These are phyloP conservation scores for Nebria ingens DNA, from an alignment of 1,140 invertebrate species.

Conservation along the genomic window DNA sequence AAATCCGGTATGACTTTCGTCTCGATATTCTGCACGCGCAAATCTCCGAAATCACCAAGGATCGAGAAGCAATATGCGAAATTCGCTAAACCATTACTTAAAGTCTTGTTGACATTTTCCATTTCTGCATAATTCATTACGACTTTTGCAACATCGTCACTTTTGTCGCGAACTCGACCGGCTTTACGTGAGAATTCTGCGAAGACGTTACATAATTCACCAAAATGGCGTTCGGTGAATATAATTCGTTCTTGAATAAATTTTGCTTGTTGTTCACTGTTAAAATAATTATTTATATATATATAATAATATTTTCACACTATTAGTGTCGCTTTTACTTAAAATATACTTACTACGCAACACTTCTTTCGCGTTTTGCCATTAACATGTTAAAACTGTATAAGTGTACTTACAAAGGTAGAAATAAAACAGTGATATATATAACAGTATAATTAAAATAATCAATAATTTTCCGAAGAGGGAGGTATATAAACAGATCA, in stretches of 20 bases:
- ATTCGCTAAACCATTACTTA: conserved; percentile 48
- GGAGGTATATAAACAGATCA: background rate
- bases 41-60: conserved; percentile 59
- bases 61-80: conserved; percentile 53
- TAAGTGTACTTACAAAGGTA: background rate
- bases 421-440: background rate
- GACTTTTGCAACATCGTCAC: conserved; percentile 56
- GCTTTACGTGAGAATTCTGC: conserved; percentile 55
- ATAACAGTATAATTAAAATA: background rate
- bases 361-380: background rate
- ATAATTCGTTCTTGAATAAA: conserved; percentile 62
- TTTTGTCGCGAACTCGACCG: conserved; percentile 56
- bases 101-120: conserved; percentile 57
- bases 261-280: conserved; percentile 52
- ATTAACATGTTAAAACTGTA: background rate
- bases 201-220: conserved; percentile 54
- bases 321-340: background rate
- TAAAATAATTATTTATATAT: too few species aligned
- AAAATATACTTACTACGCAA: conserved; percentile 1
- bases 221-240: conserved; percentile 54
- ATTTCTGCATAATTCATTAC: conserved; percentile 50
- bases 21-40: conserved; percentile 56
- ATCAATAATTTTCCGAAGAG: background rate
- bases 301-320: conserved; percentile 2
- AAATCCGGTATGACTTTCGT: conserved; percentile 53